Base-by-base conservation (phyloP, 2,797 vertebrate species). In the Phoxinus dragarum region DNA sequence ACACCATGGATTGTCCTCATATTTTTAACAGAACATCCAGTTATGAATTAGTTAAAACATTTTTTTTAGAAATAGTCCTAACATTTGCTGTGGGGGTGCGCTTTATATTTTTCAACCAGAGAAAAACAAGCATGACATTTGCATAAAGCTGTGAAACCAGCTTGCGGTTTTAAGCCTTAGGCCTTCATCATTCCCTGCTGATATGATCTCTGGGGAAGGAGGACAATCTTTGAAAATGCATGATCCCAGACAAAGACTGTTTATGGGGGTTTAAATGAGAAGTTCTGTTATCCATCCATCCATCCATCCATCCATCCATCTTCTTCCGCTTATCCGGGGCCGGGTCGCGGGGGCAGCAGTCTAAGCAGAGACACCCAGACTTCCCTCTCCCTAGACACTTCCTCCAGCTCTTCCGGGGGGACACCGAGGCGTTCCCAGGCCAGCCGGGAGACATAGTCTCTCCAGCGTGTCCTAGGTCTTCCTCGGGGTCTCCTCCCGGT, bases 51-150 rank as follows among this genome's bases (percentile, higher is more conserved):
- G 27, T 27, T 27, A 27, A 27, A 27, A 12, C 31, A 10, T 1
- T 54, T n/a, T 34, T 31, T 73, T 74, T 54, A 31, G 17, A 36
- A 54, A 68, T 31, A 23, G 31, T 82, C 69, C 27, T 4, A 84
- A 74, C 44, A 72, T 68, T 52, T 21, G 34, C 31, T 75, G 52
- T 38, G 49, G 52, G 44, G 11, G 59, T 69, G 86, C 74, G 59
- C 56, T 88, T 89, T 69, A 56, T 73, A 82, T 84, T n/a, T n/a
- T 49, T 76, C 84, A 77, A 78, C 85, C 88, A 77, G 52, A 74
- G 66, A 84, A 87, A 84, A 90, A 74, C 56, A 23, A 81, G 67
- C 21, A 74, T 88, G 83, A 90, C 84, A 78, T 89, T 87, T 27
- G 85, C 10, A 52, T 56, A 81, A 47, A 75, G 64, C 85, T 74